These are phyloP conservation scores for Adelosebastes latens DNA, from an alignment of 2,797 vertebrate genomes.

Conservation along the genomic window DNA sequence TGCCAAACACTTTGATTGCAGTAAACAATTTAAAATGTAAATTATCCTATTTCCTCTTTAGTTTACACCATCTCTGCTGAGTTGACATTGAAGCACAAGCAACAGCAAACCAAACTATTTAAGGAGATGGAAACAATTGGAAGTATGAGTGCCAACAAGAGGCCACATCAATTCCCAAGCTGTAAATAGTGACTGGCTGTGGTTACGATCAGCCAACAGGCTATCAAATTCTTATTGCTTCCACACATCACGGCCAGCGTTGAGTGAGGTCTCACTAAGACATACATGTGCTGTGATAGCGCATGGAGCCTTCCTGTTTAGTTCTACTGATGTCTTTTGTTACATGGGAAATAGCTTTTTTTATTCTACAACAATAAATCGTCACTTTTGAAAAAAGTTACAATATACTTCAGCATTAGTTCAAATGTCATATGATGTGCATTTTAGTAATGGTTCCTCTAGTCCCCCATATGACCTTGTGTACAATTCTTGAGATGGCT, in stretches of 20 bases:
- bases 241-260: background rate
- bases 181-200: slow-evolving; percentile 44
- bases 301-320: background rate
- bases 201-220: slow-evolving; percentile 15
- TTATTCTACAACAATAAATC: background rate
- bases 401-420: background rate
- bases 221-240: slow-evolving; percentile 13
- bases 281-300: background rate
- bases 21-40: background rate
- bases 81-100: background rate
- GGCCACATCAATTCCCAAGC: slow-evolving; percentile 1
- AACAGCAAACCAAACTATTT: slow-evolving; percentile 19
- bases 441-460: background rate
- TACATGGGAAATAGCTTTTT: background rate
- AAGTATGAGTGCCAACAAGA: slow-evolving; percentile 3
- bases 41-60: slow-evolving; percentile 8
- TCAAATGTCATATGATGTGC: background rate
- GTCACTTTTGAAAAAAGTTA: background rate
- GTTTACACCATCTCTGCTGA: background rate
- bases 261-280: slow-evolving; percentile 34
- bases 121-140: slow-evolving; percentile 37
- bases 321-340: background rate
- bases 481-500: background rate
- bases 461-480: background rate
- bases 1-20: background rate